Conservation (phyloP, 1,140 invertebrate genomes). For the Bombus pascuorum region DNA sequence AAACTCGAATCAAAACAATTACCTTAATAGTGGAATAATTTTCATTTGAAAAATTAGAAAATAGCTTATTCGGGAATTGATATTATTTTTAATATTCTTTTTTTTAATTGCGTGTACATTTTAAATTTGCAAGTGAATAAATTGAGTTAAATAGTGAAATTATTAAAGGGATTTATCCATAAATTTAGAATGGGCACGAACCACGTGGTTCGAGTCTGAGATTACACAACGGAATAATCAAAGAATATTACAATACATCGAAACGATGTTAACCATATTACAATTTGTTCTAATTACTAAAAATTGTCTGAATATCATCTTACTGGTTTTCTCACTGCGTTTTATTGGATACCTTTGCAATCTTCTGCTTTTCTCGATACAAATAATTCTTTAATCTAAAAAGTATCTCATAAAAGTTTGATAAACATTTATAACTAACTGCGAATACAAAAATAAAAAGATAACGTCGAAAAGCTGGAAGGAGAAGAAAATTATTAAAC, state of each 20-base stretch:
- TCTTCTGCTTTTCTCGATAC: too few species aligned
- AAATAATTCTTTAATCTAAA: too few species aligned
- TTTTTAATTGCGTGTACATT: neutral
- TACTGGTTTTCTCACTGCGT: neutral
- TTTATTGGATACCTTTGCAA: too few species aligned
- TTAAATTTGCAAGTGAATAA: neutral
- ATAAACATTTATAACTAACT: too few species aligned
- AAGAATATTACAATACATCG: neutral
- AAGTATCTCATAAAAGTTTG: too few species aligned
- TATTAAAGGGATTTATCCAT: neutral
- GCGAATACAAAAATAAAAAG: too few species aligned
- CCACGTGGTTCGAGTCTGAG: neutral
- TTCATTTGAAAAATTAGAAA: too few species aligned
- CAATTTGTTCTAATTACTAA: neutral
- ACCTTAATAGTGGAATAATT: too few species aligned
- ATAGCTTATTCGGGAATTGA: neutral
- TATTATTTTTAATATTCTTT: neutral
- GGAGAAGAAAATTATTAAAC: too few species aligned
- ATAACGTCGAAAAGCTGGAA: too few species aligned
- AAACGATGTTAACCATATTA: neutral
- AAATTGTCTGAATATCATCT: neutral
- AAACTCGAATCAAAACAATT: neutral
- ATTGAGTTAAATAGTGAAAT: too few species aligned
- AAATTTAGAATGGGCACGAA: constrained; percentile 4
- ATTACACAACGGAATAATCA: too few species aligned